Evolutionary conservation across 1,140 invertebrate species (phyloP), one percentile per base, ranked within the genome.

Genomic region (Polyergus mexicanus): DNA sequence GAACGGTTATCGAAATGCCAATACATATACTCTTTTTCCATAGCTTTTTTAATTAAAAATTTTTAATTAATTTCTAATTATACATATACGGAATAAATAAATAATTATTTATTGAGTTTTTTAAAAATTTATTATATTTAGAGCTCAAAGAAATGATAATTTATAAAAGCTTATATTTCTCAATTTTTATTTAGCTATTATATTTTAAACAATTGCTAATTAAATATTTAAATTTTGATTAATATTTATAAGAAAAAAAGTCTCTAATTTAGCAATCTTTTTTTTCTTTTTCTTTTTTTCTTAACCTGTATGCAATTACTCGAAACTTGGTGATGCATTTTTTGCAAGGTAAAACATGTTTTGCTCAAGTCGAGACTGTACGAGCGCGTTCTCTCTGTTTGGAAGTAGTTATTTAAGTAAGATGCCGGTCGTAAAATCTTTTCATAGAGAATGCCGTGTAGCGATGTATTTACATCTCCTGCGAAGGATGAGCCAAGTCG

Each of bases 391-490:
- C 4, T 51, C 16, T 54, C 22, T 22, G 11, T 68, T 51, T 54
- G 76, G 41, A 66, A 4, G 28, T 38, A 35, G 60, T 77, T 78
- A 72, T 72, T 72, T 72, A 81, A 22, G 32, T 56, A 71, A 71
- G 32, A 71, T 41, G 25, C 25, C 62, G 19, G 32, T 38, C 25
- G 25, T 81, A 71, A 81, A 71, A 71, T 71, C 32, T 78, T 51
- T 71, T 16, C 1, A 13, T 65, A 65, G 35, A 58, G 77, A 6
- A 25, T 56, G 16, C 44, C 35, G 7, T 69, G 32, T 16, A 66
- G 19, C 38, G 44, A 19, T 38, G 63, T 16, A 65, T 13, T 38
- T 32, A 47, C 76, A 65, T 80, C 44, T 80, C 60, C 19, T 65
- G 60, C 44, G 16, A 80, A 54, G 76, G 44, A 80, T 22, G 13